Percentiles rank a stretch among this genome's conserved stretches.
phyloP scores from a whole-genome alignment of 2,888 invertebrate species.

The Harpalus rufipes region DNA sequence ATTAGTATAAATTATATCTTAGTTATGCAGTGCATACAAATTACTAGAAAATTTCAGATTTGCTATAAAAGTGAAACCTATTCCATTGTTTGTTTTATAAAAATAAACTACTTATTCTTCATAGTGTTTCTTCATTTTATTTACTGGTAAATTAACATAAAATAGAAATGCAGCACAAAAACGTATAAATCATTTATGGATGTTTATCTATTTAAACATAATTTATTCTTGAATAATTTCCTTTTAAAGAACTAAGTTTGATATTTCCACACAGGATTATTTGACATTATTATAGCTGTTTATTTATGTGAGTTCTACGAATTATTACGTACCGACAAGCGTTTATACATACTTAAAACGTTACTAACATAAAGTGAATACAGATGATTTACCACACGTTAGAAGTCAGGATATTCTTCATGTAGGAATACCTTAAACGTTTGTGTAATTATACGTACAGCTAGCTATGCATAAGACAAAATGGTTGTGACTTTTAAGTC shows the following conservation, averaged over 20 bases:
- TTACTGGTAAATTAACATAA: slow-evolving; percentile 40
- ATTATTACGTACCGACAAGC: slow-evolving; percentile 37
- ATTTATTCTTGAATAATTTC: slow-evolving; percentile 30
- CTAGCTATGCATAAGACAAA: background rate
- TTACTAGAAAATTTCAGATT: slow-evolving; percentile 30
- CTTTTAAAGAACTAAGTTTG: slow-evolving; percentile 16
- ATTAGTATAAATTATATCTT: slow-evolving; percentile 45
- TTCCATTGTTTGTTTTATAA: slow-evolving; percentile 42
- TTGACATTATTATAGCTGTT: slow-evolving; percentile 35
- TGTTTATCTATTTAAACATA: slow-evolving; percentile 7
- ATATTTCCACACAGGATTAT: slow-evolving; percentile 10
- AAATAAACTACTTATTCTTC: slow-evolving; percentile 30
- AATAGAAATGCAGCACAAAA: slow-evolving; percentile 49
- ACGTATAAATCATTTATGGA: slow-evolving; percentile 42
- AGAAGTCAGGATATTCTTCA: slow-evolving; percentile 8
- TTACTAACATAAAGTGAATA: slow-evolving; percentile 29
- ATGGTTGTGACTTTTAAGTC: slow-evolving; percentile 15
- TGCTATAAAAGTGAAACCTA: slow-evolving; percentile 44
- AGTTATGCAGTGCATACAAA: slow-evolving; percentile 23
- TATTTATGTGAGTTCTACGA: slow-evolving; percentile 37
- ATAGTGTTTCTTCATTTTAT: slow-evolving; percentile 38
- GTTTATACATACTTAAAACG: slow-evolving; percentile 39
- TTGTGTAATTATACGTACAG: slow-evolving; percentile 12
- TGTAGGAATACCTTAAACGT: background rate
- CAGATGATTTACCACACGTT: slow-evolving; percentile 21